phyloP scores from a whole-genome alignment of 2,113 vertebrate species.

The Rhinopithecus roxellana region DNA sequence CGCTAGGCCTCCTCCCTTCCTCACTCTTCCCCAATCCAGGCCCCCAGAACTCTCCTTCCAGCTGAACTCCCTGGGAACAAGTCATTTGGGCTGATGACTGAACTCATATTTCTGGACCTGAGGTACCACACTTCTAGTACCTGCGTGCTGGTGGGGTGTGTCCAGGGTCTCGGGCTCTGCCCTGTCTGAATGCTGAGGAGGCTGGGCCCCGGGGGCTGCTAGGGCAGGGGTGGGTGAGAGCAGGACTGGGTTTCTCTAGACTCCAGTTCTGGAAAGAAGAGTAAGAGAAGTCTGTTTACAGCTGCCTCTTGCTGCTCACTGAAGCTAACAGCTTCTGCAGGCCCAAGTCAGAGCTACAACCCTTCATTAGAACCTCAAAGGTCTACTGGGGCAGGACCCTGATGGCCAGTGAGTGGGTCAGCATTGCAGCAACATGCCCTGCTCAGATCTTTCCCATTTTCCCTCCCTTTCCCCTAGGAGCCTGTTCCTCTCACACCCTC shows the following conservation, averaged over 20 bases:
- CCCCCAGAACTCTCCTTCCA: slow-evolving; percentile 36
- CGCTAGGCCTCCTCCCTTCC: slow-evolving; percentile 30
- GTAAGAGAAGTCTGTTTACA: not conserved
- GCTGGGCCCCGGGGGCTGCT: not conserved
- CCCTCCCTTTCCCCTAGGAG: slow-evolving; percentile 64
- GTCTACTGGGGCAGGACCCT: not conserved
- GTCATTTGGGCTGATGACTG: slow-evolving; percentile 19
- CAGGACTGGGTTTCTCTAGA: not conserved
- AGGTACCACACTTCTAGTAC: slow-evolving; percentile 11
- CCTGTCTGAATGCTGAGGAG: not conserved
- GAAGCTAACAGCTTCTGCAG: not conserved
- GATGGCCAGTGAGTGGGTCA: not conserved
- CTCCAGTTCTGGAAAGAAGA: slow-evolving; percentile 15
- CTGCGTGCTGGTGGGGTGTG: not conserved
- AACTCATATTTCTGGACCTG: not conserved
- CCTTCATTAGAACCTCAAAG: not conserved
- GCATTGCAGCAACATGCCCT: slow-evolving; percentile 28
- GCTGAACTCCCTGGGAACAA: slow-evolving; percentile 39
- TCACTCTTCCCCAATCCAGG: not conserved
- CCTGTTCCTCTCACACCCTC: slow-evolving; percentile 49
- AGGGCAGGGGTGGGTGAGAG: not conserved
- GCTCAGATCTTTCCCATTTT: slow-evolving; percentile 47
- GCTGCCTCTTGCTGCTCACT: not conserved
- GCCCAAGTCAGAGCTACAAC: not conserved
- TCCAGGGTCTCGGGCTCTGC: not conserved